phyloP scores from a whole-genome alignment of 2,888 invertebrate species.

The Nudaria mundana region DNA sequence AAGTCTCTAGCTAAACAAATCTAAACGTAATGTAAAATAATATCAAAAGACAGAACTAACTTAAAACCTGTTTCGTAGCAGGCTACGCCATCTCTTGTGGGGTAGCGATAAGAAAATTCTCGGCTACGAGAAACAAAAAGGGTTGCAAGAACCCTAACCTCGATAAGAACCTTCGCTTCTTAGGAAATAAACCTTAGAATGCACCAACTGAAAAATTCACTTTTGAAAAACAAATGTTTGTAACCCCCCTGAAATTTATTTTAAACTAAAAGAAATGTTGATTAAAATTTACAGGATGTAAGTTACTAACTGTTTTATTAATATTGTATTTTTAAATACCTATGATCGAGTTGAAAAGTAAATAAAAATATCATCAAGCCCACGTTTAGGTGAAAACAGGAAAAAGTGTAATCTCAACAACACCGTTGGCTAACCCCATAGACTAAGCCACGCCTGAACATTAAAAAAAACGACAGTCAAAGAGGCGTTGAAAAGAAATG shows the following conservation, averaged over 20 bases:
- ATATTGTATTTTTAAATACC: not conserved
- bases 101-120: slow-evolving; percentile 53
- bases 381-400: slow-evolving; percentile 61
- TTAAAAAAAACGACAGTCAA: slow-evolving; percentile 69
- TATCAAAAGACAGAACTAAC: no score
- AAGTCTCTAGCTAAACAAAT: no score
- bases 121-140: slow-evolving; percentile 5
- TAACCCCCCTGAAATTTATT: slow-evolving; percentile 2
- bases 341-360: slow-evolving; percentile 7
- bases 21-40: no score
- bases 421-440: slow-evolving; percentile 69
- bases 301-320: no score
- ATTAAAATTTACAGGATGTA: no score
- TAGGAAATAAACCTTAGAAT: no score
- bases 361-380: slow-evolving; percentile 30
- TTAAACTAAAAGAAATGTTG: slow-evolving; percentile 6
- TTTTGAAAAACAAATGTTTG: no score
- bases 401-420: slow-evolving; percentile 56
- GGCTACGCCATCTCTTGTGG: slow-evolving; percentile 67
- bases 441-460: slow-evolving; percentile 73
- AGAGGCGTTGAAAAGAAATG: slow-evolving; percentile 76
- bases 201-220: no score
- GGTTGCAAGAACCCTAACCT: slow-evolving; percentile 20
- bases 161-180: slow-evolving; percentile 31
- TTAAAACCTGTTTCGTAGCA: slow-evolving; percentile 23